Evolutionary conservation across 2,888 invertebrate genomes (phyloP).

Genomic region (Agrilus mali): DNA sequence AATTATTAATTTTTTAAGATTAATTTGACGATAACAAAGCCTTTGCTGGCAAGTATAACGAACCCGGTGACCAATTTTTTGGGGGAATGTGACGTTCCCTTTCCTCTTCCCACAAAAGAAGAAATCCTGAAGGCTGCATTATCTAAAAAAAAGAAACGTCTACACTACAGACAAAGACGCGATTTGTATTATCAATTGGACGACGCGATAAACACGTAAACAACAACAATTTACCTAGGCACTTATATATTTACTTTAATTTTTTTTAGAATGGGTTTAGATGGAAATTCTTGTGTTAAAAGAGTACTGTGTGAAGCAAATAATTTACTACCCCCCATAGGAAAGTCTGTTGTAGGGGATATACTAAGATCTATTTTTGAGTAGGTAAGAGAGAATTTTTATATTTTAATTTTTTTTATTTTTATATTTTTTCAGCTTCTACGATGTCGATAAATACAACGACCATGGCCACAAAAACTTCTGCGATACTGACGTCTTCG

Average conservation of each 20-base stretch:
- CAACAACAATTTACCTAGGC: background rate
- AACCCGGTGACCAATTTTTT: slow-evolving; percentile 41
- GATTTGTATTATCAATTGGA: slow-evolving; percentile 36
- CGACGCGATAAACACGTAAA: slow-evolving; percentile 14
- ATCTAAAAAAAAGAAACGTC: slow-evolving; percentile 26
- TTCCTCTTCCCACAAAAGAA: slow-evolving; percentile 35
- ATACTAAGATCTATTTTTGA: slow-evolving; percentile 49
- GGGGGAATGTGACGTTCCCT: slow-evolving; percentile 46
- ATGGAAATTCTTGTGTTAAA: slow-evolving; percentile 50
- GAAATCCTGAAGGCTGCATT: slow-evolving; percentile 26
- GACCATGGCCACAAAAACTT: background rate
- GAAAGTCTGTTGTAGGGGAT: slow-evolving; percentile 53
- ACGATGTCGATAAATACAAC: background rate
- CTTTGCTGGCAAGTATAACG: slow-evolving; percentile 42
- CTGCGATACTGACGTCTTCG: too few relatives aligned
- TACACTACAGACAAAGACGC: slow-evolving; percentile 39
- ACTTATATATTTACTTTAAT: background rate
- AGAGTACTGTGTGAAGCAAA: slow-evolving; percentile 56
- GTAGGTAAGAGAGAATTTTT: too few relatives aligned
- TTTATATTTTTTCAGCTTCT: background rate
- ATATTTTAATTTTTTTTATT: too few relatives aligned
- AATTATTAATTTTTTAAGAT: too few relatives aligned
- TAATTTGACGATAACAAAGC: slow-evolving; percentile 44
- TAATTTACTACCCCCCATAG: slow-evolving; percentile 41
- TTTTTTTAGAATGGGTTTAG: slow-evolving; percentile 45